These are phyloP conservation scores for Emberiza fucata DNA, from an alignment of 2,113 vertebrate genomes.

Conservation along the genomic window DNA sequence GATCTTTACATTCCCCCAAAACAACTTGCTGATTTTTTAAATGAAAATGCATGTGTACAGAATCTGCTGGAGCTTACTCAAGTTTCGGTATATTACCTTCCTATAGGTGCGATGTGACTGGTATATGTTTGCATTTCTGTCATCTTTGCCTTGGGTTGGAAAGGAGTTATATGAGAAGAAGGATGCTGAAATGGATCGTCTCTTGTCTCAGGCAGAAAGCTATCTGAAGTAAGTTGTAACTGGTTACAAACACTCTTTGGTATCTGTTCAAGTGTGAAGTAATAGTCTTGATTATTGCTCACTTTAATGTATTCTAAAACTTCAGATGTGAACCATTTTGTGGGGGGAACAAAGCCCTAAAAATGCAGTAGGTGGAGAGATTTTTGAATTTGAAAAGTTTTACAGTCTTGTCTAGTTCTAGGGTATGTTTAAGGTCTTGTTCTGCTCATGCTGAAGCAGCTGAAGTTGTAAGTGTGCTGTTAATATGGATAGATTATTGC, in stretches of 20 bases:
- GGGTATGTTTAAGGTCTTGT: neutral
- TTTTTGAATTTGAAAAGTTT: neutral
- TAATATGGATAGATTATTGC: neutral
- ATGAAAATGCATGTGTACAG: fast-evolving
- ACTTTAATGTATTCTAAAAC: neutral
- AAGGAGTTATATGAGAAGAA: conserved; percentile 98
- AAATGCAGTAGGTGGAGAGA: neutral
- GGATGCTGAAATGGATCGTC: conserved; percentile 95
- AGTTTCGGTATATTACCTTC: neutral
- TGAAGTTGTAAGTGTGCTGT: neutral
- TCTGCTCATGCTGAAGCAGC: neutral
- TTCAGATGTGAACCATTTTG: neutral
- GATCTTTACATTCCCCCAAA: neutral
- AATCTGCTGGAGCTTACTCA: neutral
- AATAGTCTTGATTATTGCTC: neutral
- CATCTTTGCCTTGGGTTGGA: conserved; percentile 95
- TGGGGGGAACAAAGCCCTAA: fast-evolving
- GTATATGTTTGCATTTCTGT: conserved; percentile 93
- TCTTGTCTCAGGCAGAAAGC: conserved; percentile 90
- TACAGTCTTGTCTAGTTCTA: neutral
- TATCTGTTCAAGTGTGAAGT: neutral
- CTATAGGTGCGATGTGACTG: conserved; percentile 92
- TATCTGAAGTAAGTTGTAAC: conserved; percentile 87
- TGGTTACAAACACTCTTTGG: neutral
- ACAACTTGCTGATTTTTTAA: neutral